Conservation (phyloP, 2,888 invertebrate species). For the Lampropteryx suffumata region DNA sequence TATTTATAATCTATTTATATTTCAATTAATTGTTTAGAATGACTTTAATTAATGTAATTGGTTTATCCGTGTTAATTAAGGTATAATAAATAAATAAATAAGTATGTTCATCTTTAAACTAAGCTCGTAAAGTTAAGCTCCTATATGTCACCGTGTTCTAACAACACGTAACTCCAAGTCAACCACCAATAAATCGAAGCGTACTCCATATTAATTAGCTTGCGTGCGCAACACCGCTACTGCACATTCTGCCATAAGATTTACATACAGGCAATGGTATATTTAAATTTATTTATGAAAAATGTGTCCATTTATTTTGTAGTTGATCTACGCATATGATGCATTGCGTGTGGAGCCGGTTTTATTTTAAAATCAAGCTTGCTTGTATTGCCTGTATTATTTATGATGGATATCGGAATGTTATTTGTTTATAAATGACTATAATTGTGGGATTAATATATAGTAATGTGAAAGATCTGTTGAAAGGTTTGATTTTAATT, state of each 20-base stretch:
- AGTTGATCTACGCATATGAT: conserved; percentile 18
- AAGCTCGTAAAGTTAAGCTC: neutral
- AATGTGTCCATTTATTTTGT: conserved; percentile 46
- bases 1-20: too few relatives aligned
- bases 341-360: conserved; percentile 28
- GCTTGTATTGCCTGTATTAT: conserved; percentile 26
- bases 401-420: conserved; percentile 23
- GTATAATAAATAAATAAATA: too few relatives aligned
- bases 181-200: conserved; percentile 63
- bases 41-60: too few relatives aligned
- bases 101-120: too few relatives aligned
- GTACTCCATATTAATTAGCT: conserved; percentile 76
- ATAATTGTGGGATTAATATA: conserved; percentile 21
- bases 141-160: conserved; percentile 24
- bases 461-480: neutral
- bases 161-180: conserved; percentile 45
- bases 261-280: conserved; percentile 54
- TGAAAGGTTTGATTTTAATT: neutral
- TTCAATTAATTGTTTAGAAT: too few relatives aligned
- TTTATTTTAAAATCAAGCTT: conserved; percentile 17
- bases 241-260: conserved; percentile 43
- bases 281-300: conserved; percentile 69
- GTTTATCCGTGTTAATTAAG: too few relatives aligned
- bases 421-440: conserved; percentile 33
- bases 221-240: conserved; percentile 66